Evolutionary conservation across 2,888 invertebrate species (phyloP).

Genomic region (Pachycephus smyrnensis): DNA sequence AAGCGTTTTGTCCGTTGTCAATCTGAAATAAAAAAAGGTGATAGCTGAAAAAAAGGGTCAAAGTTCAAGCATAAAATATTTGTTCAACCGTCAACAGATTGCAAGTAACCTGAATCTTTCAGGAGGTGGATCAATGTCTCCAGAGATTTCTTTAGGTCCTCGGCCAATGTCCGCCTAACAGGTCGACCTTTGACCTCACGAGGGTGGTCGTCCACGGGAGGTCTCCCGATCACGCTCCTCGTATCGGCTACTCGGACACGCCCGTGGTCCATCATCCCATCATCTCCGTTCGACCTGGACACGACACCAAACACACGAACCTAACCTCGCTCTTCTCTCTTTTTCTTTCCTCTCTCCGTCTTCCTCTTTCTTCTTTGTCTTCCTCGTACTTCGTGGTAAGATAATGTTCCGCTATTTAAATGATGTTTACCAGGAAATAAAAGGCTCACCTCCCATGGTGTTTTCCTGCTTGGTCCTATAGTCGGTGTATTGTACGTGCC

Average conservation of each 20-base stretch:
- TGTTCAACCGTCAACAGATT: neutral
- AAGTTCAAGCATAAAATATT: neutral
- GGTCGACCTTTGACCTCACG: constrained; percentile 65
- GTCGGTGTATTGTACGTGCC: neutral
- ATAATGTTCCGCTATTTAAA: constrained; percentile 29
- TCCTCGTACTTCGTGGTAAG: constrained; percentile 16
- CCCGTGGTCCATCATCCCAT: constrained; percentile 62
- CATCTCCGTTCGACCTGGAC: constrained; percentile 39
- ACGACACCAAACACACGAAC: constrained; percentile 25
- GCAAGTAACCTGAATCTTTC: neutral
- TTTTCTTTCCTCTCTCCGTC: neutral
- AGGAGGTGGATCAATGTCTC: neutral
- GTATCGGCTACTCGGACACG: constrained; percentile 62
- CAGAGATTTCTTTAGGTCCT: constrained; percentile 5
- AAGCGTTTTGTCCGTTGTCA: no score
- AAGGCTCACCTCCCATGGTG: constrained; percentile 26
- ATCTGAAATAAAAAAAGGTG: no score
- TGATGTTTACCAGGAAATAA: constrained; percentile 32
- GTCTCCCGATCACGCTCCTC: constrained; percentile 63
- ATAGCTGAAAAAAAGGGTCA: neutral
- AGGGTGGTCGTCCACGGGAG: constrained; percentile 64
- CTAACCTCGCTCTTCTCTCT: constrained; percentile 10
- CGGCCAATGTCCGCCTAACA: constrained; percentile 59
- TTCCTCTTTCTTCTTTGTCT: constrained; percentile 1
- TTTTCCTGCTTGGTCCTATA: neutral